Conservation (phyloP, 2,888 invertebrate species). For the Eumerus sabulonum region DNA sequence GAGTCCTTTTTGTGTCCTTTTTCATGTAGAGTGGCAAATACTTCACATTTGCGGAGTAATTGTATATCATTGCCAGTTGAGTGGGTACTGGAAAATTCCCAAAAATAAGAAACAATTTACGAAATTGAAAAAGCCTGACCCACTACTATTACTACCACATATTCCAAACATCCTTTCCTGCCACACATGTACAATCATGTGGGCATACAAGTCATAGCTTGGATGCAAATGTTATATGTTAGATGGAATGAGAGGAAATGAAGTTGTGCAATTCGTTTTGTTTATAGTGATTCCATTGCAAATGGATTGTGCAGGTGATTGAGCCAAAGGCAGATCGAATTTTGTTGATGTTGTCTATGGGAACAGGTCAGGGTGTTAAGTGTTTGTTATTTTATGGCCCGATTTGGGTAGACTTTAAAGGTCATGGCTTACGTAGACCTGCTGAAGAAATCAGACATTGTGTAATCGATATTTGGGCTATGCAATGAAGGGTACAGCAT, state of each 20-base stretch:
- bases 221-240: constrained; percentile 35
- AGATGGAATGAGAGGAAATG: constrained; percentile 8
- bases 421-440: constrained; percentile 4
- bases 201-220: constrained; percentile 8
- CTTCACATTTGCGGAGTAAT: constrained; percentile 60
- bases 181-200: constrained; percentile 1
- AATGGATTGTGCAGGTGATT: constrained; percentile 41
- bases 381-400: neutral
- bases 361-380: neutral
- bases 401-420: neutral
- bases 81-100: constrained; percentile 33
- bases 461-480: no score
- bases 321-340: constrained; percentile 18
- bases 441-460: neutral
- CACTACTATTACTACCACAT: constrained; percentile 3
- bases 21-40: constrained; percentile 59
- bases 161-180: constrained; percentile 6
- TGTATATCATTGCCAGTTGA: constrained; percentile 57
- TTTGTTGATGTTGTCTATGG: neutral
- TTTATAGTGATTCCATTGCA: constrained; percentile 45
- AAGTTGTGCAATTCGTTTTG: constrained; percentile 40
- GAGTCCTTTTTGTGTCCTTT: no score
- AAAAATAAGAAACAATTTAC: constrained; percentile 62
- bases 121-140: constrained; percentile 52
- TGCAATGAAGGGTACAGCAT: no score